These are phyloP conservation scores for Siphamia tubifer DNA, from an alignment of 2,113 vertebrate genomes.

Conservation along the genomic window DNA sequence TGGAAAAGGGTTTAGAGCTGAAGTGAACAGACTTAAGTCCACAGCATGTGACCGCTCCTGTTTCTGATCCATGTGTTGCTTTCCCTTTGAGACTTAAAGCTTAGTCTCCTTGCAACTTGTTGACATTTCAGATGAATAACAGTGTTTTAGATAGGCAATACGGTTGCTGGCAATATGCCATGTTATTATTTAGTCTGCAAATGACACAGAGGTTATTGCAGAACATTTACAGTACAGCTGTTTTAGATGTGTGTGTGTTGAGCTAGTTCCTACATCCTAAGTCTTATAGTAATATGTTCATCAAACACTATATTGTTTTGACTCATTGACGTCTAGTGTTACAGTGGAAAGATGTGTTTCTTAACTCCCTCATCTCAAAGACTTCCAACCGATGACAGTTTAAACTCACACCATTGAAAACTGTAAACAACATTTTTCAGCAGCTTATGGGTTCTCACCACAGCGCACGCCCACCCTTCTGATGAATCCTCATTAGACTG, in stretches of 20 bases:
- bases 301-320: slow-evolving; percentile 34
- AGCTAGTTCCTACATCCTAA: slow-evolving; percentile 8
- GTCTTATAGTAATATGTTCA: slow-evolving; percentile 45
- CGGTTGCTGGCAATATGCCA: background rate
- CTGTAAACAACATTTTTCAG: slow-evolving; percentile 78
- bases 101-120: background rate
- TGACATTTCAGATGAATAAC: background rate
- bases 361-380: slow-evolving; percentile 14
- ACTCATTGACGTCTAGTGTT: slow-evolving; percentile 7
- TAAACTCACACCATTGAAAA: slow-evolving; percentile 62
- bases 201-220: slow-evolving; percentile 13
- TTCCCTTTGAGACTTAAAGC: background rate
- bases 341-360: slow-evolving; percentile 28
- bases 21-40: background rate
- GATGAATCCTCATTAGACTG: slow-evolving; percentile 51
- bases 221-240: slow-evolving; percentile 26
- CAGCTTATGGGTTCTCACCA: slow-evolving; percentile 66
- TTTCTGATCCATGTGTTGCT: background rate
- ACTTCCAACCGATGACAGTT: slow-evolving; percentile 45
- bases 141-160: background rate
- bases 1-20: background rate
- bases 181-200: slow-evolving; percentile 40
- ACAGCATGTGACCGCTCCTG: slow-evolving; percentile 14
- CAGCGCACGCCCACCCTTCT: slow-evolving; percentile 34
- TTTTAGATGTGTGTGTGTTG: slow-evolving; percentile 21